Conservation (phyloP, 1,140 invertebrate genomes). For the Muscidifurax raptorellus region DNA sequence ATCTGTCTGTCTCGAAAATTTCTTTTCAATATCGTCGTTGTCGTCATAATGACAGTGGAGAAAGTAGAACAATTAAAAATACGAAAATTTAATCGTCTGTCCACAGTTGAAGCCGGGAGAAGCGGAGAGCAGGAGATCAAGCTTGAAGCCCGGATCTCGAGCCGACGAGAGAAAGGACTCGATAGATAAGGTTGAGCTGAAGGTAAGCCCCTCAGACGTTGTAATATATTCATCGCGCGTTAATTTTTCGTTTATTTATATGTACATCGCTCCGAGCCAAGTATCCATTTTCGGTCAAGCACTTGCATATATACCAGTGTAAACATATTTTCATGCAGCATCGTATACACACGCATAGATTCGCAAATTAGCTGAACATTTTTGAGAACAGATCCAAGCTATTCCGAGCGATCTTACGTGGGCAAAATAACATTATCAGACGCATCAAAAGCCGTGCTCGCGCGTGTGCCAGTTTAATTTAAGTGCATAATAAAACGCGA, state of each 20-base stretch:
- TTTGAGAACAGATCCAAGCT: not conserved
- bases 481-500: not conserved
- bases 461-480: not conserved
- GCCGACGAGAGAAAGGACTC: conserved; percentile 63
- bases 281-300: not conserved
- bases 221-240: not conserved
- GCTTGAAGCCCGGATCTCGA: conserved; percentile 64
- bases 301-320: not conserved
- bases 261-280: not conserved
- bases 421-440: no score
- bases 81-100: conserved; percentile 26
- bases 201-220: conserved; percentile 60
- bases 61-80: not conserved
- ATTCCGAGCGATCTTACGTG: not conserved
- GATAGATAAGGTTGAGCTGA: conserved; percentile 67
- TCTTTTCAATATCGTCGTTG: not conserved
- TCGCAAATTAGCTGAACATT: not conserved
- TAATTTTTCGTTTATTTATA: not conserved
- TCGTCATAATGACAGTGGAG: not conserved
- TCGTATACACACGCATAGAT: not conserved
- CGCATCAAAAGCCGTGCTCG: no score
- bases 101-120: conserved; percentile 54
- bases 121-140: conserved; percentile 57
- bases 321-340: not conserved
- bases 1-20: not conserved